Evolutionary conservation across 2,113 vertebrate species (phyloP).

Genomic region (Petrocephalus zakoni): DNA sequence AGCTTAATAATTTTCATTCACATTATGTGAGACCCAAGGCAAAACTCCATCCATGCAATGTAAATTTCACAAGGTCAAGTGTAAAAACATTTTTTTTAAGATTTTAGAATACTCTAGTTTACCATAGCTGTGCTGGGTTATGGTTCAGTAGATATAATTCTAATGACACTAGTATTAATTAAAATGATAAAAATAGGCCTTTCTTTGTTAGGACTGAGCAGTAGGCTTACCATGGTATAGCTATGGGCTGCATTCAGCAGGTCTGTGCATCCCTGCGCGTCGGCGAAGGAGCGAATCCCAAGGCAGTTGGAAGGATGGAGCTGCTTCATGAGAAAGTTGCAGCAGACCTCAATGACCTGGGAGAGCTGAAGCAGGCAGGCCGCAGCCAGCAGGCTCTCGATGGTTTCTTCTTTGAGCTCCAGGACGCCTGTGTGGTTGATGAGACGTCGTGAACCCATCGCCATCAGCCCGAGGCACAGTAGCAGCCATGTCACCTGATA

Average conservation of each 20-base stretch:
- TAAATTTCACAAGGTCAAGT: background rate
- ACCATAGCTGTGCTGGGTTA: background rate
- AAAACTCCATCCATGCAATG: background rate
- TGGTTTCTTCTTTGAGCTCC: slow-evolving; percentile 90
- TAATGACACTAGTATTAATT: background rate
- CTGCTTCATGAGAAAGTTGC: slow-evolving; percentile 93
- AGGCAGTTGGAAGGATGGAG: slow-evolving; percentile 96
- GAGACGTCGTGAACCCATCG: slow-evolving; percentile 16
- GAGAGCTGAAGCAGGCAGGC: slow-evolving; percentile 93
- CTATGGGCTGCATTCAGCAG: slow-evolving; percentile 88
- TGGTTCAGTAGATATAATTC: background rate
- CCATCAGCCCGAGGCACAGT: background rate
- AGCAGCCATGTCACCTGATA: no score
- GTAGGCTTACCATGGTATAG: slow-evolving; percentile 84
- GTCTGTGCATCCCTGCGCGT: slow-evolving; percentile 86
- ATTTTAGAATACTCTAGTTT: background rate
- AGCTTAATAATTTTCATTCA: slow-evolving; percentile 4
- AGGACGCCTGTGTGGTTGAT: slow-evolving; percentile 71
- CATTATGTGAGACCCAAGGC: background rate
- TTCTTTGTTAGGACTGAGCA: background rate
- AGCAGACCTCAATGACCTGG: slow-evolving; percentile 92
- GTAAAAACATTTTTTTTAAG: background rate
- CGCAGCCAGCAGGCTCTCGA: slow-evolving; percentile 87
- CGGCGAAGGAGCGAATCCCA: slow-evolving; percentile 90
- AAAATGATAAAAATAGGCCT: background rate